A percentile compares a stretch with the other conserved stretches of the same genome.
Conservation (phyloP, 1,140 invertebrate species). For the Drosophila lini region DNA sequence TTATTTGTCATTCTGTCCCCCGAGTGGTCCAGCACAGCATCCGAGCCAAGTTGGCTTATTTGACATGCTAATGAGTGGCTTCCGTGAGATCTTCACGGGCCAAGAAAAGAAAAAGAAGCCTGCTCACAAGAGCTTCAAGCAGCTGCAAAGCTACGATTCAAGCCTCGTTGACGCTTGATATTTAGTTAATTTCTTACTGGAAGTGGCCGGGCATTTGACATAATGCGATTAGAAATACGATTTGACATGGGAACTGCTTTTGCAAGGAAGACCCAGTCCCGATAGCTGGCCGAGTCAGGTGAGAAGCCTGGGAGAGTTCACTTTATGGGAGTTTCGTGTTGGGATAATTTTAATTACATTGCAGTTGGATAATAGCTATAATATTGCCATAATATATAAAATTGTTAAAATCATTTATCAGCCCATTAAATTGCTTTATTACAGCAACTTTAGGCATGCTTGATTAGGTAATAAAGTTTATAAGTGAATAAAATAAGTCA, state of each 20-base stretch:
- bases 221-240: slow-evolving; percentile 70
- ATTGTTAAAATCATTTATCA: not conserved
- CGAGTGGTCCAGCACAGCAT: slow-evolving; percentile 13
- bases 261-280: slow-evolving; percentile 8
- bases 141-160: slow-evolving; percentile 18
- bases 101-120: not conserved
- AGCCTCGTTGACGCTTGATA: slow-evolving; percentile 56
- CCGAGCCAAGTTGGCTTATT: slow-evolving; percentile 35
- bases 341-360: not conserved
- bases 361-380: not conserved
- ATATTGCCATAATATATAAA: not conserved
- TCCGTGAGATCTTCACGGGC: slow-evolving; percentile 70
- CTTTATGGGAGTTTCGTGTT: slow-evolving; percentile 4
- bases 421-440: not conserved
- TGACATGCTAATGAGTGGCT: slow-evolving; percentile 79
- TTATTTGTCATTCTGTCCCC: slow-evolving; percentile 63
- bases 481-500: not conserved
- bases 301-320: slow-evolving; percentile 42
- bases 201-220: slow-evolving; percentile 27
- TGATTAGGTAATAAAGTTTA: not conserved
- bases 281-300: slow-evolving; percentile 4
- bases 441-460: not conserved
- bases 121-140: not conserved
- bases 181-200: slow-evolving; percentile 43
- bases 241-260: slow-evolving; percentile 46